These are phyloP conservation scores for Gallinago undulata DNA, from an alignment of 2,113 vertebrate species.

Conservation along the genomic window DNA sequence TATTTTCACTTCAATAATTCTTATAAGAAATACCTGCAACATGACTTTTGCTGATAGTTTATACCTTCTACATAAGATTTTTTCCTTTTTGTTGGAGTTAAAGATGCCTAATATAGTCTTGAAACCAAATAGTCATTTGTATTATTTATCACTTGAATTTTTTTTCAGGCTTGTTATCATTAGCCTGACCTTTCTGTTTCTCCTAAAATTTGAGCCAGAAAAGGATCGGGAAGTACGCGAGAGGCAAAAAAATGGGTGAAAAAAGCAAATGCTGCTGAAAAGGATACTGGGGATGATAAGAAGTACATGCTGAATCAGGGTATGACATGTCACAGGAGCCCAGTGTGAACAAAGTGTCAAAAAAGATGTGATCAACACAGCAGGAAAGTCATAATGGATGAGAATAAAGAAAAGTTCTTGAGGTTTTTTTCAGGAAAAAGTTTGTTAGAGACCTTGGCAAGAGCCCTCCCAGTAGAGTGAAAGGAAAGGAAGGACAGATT, in stretches of 20 bases:
- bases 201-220: background rate
- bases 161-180: background rate
- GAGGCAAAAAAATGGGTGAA: background rate
- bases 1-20: background rate
- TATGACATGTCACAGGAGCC: background rate
- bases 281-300: background rate
- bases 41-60: background rate
- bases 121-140: background rate
- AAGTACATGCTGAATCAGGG: background rate
- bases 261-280: background rate
- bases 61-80: background rate
- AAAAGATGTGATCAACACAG: background rate
- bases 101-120: background rate
- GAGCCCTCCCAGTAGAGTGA: background rate
- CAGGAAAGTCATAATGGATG: background rate
- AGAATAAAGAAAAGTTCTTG: background rate
- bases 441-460: slow-evolving; percentile 17
- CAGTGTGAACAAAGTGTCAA: background rate
- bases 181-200: background rate
- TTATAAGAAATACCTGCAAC: background rate
- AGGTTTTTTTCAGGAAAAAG: slow-evolving; percentile 13
- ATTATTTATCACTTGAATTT: background rate
- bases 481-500: slow-evolving; percentile 41
- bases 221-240: background rate
- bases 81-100: background rate